Conservation (phyloP, 2,797 vertebrate species). For the Phylloscopus collybita region DNA sequence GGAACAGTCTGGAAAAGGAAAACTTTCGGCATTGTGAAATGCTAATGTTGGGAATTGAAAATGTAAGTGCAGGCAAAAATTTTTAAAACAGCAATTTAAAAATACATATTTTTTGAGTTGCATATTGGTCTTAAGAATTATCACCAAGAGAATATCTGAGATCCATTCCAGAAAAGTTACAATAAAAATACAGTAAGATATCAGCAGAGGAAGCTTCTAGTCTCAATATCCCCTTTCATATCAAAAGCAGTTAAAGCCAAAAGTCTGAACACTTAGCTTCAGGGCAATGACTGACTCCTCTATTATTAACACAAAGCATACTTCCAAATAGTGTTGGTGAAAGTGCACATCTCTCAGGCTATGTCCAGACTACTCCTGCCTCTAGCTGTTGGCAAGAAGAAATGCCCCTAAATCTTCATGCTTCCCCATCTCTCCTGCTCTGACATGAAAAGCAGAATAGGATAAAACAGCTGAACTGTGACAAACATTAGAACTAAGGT, state of each 20-base stretch:
- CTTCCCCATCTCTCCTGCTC: neutral
- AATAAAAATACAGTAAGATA: neutral
- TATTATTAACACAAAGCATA: neutral
- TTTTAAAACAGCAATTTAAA: neutral
- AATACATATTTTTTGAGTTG: neutral
- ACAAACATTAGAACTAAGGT: neutral
- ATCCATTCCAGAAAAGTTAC: neutral
- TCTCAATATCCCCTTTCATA: neutral
- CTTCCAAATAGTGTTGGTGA: neutral
- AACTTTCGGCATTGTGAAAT: neutral
- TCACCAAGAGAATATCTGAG: neutral
- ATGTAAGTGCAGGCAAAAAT: neutral
- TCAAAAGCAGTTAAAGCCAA: neutral
- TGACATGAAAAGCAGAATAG: neutral
- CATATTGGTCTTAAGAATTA: neutral
- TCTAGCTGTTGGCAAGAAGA: neutral
- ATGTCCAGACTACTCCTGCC: neutral
- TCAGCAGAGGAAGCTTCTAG: neutral
- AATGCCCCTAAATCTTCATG: neutral
- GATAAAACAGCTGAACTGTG: neutral
- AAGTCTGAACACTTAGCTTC: neutral
- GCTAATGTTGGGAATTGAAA: neutral
- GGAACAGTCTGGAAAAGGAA: neutral
- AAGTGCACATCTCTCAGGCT: neutral
- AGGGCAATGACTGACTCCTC: neutral